Evolutionary conservation across 92 coral and sea anemone species (phyloP).

Genomic region (Nematostella vectensis): DNA sequence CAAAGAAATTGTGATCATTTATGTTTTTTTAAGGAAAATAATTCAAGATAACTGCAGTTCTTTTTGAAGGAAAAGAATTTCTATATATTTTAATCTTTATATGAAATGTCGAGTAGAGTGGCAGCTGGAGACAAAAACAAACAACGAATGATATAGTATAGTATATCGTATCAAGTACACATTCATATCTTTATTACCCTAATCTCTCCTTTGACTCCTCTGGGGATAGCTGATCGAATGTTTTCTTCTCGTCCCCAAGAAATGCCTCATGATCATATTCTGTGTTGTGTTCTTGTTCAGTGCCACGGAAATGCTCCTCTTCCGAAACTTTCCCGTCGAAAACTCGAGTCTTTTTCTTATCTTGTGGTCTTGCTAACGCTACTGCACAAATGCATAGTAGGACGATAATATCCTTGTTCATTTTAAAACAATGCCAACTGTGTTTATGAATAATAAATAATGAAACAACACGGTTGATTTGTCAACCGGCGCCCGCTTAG

Average conservation of each 20-base stretch:
- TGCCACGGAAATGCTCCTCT: conserved; percentile 57
- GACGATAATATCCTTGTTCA: too few relatives aligned
- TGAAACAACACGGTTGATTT: too few relatives aligned
- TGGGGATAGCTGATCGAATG: conserved; percentile 85
- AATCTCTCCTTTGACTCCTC: conserved; percentile 87
- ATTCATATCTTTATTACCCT: too few relatives aligned
- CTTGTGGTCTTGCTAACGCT: conserved; percentile 56
- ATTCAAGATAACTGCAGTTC: too few relatives aligned
- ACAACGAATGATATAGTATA: too few relatives aligned
- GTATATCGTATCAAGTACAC: too few relatives aligned
- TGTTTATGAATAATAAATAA: neutral
- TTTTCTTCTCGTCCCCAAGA: conserved; percentile 87
- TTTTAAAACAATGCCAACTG: conserved; percentile 6
- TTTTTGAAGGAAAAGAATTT: too few relatives aligned
- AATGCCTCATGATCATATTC: conserved; percentile 98
- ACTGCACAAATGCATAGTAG: conserved; percentile 19
- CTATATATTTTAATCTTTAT: too few relatives aligned
- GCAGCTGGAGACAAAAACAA: too few relatives aligned
- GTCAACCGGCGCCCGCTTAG: neutral
- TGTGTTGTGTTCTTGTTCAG: conserved; percentile 70
- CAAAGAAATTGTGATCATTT: too few relatives aligned
- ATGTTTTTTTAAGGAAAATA: too few relatives aligned
- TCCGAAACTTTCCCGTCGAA: conserved; percentile 69
- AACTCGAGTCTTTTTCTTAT: conserved; percentile 57
- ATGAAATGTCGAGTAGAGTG: too few relatives aligned